Percentiles rank a stretch among this genome's conserved stretches.
Conservation (phyloP, 2,888 invertebrate species). For the Neelides folsomi region DNA sequence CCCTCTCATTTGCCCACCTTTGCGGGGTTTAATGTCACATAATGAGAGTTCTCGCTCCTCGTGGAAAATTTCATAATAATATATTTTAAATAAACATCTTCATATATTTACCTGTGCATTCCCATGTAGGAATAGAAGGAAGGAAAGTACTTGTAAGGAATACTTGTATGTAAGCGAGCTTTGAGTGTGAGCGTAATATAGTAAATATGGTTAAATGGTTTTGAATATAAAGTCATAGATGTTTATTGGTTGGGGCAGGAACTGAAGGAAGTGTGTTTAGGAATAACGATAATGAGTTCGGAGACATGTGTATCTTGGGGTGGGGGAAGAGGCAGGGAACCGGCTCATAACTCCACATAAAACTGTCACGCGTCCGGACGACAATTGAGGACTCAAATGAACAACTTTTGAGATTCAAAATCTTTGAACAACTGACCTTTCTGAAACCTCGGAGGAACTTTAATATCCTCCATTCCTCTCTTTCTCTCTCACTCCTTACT, state of each 20-base stretch:
- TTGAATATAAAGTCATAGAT: neutral
- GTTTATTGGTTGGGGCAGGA: neutral
- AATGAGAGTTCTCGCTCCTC: too few species aligned
- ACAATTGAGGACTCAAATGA: slow-evolving; percentile 24
- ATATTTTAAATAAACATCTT: too few species aligned
- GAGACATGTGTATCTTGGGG: slow-evolving; percentile 8
- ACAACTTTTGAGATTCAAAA: slow-evolving; percentile 7
- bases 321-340: neutral
- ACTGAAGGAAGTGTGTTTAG: slow-evolving; percentile 24
- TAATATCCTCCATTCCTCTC: slow-evolving; percentile 1
- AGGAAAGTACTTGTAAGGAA: too few species aligned
- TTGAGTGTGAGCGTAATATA: slow-evolving; percentile 5
- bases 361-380: slow-evolving; percentile 24
- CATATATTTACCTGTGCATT: too few species aligned
- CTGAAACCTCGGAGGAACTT: slow-evolving; percentile 20
- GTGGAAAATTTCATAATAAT: too few species aligned
- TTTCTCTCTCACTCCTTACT: too few species aligned
- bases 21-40: too few species aligned
- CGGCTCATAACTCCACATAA: slow-evolving; percentile 30
- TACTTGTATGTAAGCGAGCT: neutral
- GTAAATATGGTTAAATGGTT: slow-evolving; percentile 2
- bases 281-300: slow-evolving; percentile 31
- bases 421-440: slow-evolving; percentile 22
- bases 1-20: too few species aligned
- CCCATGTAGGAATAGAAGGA: too few species aligned